Evolutionary conservation across 2,113 vertebrate genomes (phyloP), one percentile per base, ranked within the genome.

Genomic region (Erythrocercus mccallii): DNA sequence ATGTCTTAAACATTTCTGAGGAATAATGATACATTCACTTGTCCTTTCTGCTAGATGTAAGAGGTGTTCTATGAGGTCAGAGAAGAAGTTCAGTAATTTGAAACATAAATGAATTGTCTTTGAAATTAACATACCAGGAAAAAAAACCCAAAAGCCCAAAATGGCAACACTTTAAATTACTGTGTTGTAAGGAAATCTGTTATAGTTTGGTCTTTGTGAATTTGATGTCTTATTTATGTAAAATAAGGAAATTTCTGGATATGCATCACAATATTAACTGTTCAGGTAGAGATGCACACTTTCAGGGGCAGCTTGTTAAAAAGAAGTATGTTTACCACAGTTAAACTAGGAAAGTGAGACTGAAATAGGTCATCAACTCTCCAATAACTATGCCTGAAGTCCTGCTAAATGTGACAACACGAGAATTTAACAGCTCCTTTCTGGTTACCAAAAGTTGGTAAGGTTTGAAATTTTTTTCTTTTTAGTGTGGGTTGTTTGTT

Each of bases 181-280:
- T 88, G 35, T 64, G 38, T 77, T 92, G 35, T 79, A 90, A 96
- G 71, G 37, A 97, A 97, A 97, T 86, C 24, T 86, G 56, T 88
- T 66, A 76, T 12, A 92, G 42, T 86, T 95, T 96, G 89, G 51
- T 87, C 81, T 94, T 90, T 82, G 73, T 93, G 89, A 96, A 97
- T 97, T 90, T 91, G 65, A 80, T 88, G 70, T 79, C 85, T 94
- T 96, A 96, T 92, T 97, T 96, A 92, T 96, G 92, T 91, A 91
- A 96, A 92, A 96, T 84, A 79, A 17, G 84, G 5, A 92, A n/a
- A 72, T 45, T 91, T 96, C 93, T 97, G 60, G 87, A 89, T 93
- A 91, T 87, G 77, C 35, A 84, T 97, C 76, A 92, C 47, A 47
- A 96, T 82, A 40, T 90, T 74, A 89, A 92, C 65, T 92, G 54